These are phyloP conservation scores for Ormyrus nitidulus DNA, from an alignment of 2,888 invertebrate species.

Conservation along the genomic window DNA sequence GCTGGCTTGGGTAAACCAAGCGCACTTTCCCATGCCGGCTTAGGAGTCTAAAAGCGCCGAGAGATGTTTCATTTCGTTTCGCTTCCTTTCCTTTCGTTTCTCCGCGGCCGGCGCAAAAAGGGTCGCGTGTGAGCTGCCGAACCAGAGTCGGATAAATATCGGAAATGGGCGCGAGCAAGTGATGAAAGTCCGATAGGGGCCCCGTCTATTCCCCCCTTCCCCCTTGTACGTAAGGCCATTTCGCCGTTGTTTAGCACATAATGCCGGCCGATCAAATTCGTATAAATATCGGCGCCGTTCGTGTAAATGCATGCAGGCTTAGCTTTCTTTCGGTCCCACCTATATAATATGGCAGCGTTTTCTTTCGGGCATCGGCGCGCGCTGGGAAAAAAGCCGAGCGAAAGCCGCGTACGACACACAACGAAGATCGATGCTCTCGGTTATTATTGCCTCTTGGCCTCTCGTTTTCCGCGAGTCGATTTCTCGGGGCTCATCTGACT, in stretches of 20 bases:
- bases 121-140: not conserved
- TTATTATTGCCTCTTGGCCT: not conserved
- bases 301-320: not conserved
- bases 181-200: conserved; percentile 46
- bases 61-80: conserved; percentile 23
- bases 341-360: not conserved
- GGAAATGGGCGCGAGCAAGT: conserved; percentile 26
- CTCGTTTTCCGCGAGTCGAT: not conserved
- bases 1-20: not conserved
- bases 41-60: not conserved
- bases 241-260: conserved; percentile 19
- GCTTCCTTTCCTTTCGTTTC: not conserved
- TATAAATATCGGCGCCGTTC: conserved; percentile 31
- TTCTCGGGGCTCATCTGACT: not conserved
- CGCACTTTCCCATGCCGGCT: conserved; percentile 33
- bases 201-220: no score
- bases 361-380: not conserved
- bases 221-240: conserved; percentile 2
- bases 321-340: not conserved
- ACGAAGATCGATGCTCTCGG: not conserved
- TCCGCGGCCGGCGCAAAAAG: not conserved
- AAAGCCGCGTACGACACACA: not conserved
- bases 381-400: conserved; percentile 5
- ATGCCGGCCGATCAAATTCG: conserved; percentile 24
- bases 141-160: conserved; percentile 18